Conservation (phyloP, 2,113 vertebrate genomes). For the Cacatua alba region DNA sequence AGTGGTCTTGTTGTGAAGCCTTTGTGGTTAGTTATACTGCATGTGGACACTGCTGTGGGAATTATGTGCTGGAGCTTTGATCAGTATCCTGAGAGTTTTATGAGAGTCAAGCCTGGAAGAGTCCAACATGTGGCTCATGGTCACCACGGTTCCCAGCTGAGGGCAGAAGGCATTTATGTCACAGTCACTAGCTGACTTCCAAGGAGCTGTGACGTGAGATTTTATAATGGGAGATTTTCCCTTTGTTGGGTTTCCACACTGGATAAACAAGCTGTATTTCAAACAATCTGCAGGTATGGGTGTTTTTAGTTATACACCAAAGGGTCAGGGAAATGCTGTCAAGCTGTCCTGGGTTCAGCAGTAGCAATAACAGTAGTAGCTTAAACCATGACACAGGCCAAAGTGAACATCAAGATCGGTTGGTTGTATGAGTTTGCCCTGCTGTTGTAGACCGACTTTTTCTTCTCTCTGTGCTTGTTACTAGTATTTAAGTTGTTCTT, state of each 20-base stretch:
- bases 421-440: neutral
- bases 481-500: neutral
- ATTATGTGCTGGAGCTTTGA: neutral
- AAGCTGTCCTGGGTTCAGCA: neutral
- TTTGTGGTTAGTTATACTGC: neutral
- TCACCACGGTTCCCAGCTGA: neutral
- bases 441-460: neutral
- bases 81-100: neutral
- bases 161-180: neutral
- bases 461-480: neutral
- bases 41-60: neutral
- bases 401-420: neutral
- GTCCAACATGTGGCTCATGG: accelerated
- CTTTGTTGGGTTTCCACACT: neutral
- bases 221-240: neutral
- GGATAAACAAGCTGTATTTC: neutral
- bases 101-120: neutral
- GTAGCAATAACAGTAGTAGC: neutral
- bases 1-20: neutral
- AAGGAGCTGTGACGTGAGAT: neutral
- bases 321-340: neutral
- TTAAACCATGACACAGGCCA: neutral
- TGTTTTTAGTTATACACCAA: neutral
- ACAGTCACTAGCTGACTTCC: neutral
- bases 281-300: neutral